Percentiles rank a stretch among this genome's conserved stretches.
Conservation (phyloP, 2,113 vertebrate genomes). For the Zosterops lateralis region DNA sequence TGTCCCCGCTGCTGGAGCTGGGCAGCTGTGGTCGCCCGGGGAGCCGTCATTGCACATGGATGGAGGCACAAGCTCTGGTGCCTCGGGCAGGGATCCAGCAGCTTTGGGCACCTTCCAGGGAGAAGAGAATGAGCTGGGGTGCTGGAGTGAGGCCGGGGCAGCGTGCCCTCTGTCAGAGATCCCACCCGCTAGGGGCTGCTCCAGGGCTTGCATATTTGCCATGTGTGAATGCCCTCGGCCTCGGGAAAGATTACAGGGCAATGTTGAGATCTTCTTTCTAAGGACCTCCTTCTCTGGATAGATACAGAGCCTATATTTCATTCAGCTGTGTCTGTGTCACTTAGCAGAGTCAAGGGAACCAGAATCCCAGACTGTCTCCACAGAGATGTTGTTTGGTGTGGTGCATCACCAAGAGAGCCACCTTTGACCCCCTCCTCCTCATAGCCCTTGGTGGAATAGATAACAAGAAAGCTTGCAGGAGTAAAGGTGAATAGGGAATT, state of each 20-base stretch:
- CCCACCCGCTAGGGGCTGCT: rapidly evolving
- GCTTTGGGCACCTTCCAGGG: neutral
- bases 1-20: neutral
- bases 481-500: neutral
- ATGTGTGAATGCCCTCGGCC: neutral
- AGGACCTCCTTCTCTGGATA: neutral
- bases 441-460: neutral
- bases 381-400: neutral
- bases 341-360: neutral
- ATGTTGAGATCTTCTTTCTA: neutral
- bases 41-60: neutral
- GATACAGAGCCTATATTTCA: neutral
- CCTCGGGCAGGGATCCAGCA: neutral
- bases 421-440: neutral
- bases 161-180: neutral
- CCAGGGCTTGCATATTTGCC: neutral
- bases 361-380: neutral
- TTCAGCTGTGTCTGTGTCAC: neutral
- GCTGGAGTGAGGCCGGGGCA: neutral
- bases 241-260: neutral
- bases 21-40: neutral
- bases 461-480: neutral
- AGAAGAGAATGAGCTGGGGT: neutral
- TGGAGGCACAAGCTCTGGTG: neutral
- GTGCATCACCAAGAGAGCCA: neutral